Percentiles rank a stretch among this genome's conserved stretches.
These are phyloP conservation scores for Leptogaster cylindrica DNA, from an alignment of 2,888 invertebrate genomes.

Conservation along the genomic window DNA sequence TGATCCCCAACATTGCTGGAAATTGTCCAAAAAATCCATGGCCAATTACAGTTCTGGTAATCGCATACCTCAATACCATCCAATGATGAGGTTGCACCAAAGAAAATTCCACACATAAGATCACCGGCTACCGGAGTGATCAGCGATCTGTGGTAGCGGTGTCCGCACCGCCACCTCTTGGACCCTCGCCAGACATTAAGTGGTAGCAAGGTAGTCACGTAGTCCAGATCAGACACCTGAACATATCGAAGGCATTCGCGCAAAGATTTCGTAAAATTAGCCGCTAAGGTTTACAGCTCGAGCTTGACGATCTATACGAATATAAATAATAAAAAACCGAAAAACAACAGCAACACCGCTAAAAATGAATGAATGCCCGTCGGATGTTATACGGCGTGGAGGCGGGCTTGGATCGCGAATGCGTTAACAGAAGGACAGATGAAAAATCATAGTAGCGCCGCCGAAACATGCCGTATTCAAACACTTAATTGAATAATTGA, in stretches of 20 bases:
- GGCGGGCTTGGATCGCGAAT: slow-evolving; percentile 30
- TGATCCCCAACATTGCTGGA: slow-evolving; percentile 3
- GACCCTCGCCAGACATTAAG: slow-evolving; percentile 5
- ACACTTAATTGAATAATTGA: slow-evolving; percentile 31
- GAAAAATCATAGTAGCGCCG: slow-evolving; percentile 19
- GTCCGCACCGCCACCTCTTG: background rate
- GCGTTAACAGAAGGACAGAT: slow-evolving; percentile 32
- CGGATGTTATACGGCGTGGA: slow-evolving; percentile 3
- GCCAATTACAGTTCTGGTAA: no score
- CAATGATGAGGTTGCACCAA: no score
- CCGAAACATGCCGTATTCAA: slow-evolving; percentile 30
- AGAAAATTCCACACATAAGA: background rate
- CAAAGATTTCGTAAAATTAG: slow-evolving; percentile 32
- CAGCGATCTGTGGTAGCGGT: background rate
- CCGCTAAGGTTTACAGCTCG: slow-evolving; percentile 16
- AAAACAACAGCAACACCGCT: no score
- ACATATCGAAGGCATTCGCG: slow-evolving; percentile 23
- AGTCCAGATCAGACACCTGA: slow-evolving; percentile 33
- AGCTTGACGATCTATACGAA: background rate
- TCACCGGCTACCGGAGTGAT: background rate
- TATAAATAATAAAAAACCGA: no score
- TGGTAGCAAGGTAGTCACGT: slow-evolving; percentile 38
- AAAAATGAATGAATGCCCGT: slow-evolving; percentile 22
- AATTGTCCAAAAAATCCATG: slow-evolving; percentile 28
- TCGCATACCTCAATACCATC: no score